A percentile compares a stretch with the other conserved stretches of the same genome.
phyloP scores from a whole-genome alignment of 2,797 vertebrate species.

The Sylvilagus floridanus region DNA sequence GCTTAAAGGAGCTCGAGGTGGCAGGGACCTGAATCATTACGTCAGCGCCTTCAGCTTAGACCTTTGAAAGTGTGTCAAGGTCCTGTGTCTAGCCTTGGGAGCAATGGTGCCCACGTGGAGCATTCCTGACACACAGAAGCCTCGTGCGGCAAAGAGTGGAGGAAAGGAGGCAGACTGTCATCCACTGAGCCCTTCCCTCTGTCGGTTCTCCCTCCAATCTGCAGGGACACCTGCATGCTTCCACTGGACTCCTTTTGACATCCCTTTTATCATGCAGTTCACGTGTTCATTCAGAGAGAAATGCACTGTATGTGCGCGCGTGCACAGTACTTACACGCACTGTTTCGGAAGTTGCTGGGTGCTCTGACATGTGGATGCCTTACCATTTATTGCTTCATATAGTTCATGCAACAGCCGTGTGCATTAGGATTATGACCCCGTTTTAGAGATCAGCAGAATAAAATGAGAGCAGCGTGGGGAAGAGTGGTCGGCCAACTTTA shows the following conservation, averaged over 20 bases:
- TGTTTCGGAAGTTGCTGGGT: not conserved
- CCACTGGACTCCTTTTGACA: not conserved
- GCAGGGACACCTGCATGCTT: not conserved
- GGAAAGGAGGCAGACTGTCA: not conserved
- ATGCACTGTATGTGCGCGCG: not conserved
- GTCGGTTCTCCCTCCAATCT: not conserved
- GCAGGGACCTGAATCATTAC: not conserved
- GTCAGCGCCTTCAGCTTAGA: not conserved
- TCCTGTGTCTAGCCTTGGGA: not conserved
- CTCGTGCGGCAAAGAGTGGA: not conserved
- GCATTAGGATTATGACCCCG: fast-evolving
- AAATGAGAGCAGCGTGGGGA: fast-evolving
- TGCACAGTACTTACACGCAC: not conserved
- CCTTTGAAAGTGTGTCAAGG: not conserved
- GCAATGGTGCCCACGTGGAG: not conserved
- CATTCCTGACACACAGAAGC: not conserved
- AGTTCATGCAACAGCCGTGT: not conserved
- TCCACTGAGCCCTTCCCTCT: not conserved
- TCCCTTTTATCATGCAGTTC: not conserved
- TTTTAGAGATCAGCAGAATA: not conserved
- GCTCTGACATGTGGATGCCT: not conserved
- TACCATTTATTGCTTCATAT: not conserved
- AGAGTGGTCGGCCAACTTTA: not conserved
- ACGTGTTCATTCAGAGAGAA: not conserved
- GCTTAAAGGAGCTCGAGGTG: not conserved